Conservation (phyloP, 2,797 vertebrate species). For the Mus spretus region DNA sequence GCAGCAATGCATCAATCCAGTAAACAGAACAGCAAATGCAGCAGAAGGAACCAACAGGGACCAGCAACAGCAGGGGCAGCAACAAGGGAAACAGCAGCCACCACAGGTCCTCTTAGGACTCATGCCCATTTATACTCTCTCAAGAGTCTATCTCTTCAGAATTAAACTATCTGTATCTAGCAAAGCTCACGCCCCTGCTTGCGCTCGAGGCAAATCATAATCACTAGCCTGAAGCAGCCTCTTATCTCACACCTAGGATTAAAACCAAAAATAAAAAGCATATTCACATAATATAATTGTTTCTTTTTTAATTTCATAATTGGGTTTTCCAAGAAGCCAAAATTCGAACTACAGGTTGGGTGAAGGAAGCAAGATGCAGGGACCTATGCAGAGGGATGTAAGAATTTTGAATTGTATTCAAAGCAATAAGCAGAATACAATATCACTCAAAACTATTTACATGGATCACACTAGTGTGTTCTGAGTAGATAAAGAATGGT, state of each 20-base stretch:
- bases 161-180: not conserved
- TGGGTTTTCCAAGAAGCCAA: not conserved
- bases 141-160: too few relatives aligned
- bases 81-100: not conserved
- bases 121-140: not conserved
- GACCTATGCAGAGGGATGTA: not conserved
- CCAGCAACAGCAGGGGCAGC: not conserved
- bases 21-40: not conserved
- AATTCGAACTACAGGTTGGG: not conserved
- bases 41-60: not conserved
- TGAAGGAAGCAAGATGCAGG: not conserved
- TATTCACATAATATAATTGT: not conserved
- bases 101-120: not conserved
- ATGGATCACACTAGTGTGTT: not conserved
- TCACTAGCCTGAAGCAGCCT: not conserved
- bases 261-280: not conserved
- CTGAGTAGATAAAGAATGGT: not conserved
- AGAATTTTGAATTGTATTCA: not conserved
- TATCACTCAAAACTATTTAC: slow-evolving; percentile 17
- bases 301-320: not conserved
- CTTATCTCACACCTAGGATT: not conserved
- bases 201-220: not conserved
- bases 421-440: not conserved
- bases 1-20: not conserved
- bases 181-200: not conserved